Evolutionary conservation across 2,888 invertebrate genomes (phyloP).

Genomic region (Nomada fabriciana): DNA sequence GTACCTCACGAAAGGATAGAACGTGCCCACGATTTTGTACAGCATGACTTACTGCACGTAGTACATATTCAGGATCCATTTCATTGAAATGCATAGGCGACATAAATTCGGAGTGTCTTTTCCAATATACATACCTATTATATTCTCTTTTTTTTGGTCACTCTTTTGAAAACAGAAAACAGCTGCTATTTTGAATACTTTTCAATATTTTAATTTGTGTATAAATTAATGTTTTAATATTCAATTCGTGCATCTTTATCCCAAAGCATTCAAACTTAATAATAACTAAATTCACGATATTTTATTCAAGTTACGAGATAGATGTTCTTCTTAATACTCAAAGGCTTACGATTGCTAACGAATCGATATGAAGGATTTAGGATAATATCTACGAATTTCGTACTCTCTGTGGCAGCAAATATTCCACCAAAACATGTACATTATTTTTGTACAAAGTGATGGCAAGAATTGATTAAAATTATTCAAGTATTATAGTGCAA

Average conservation of each 20-base stretch:
- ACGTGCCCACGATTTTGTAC: slow-evolving; percentile 32
- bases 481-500: not conserved
- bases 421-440: not conserved
- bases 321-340: no score
- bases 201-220: not conserved
- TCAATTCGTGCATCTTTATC: not conserved
- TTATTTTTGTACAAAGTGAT: not conserved
- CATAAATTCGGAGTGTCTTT: not conserved
- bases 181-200: not conserved
- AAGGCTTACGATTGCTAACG: no score
- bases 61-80: not conserved
- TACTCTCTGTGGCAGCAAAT: not conserved
- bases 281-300: not conserved
- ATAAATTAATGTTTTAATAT: not conserved
- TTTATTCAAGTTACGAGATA: no score
- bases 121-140: not conserved
- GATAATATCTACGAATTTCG: not conserved
- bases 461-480: not conserved
- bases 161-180: not conserved
- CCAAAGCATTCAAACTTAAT: not conserved
- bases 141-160: no score
- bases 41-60: slow-evolving; percentile 5
- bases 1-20: slow-evolving; percentile 27
- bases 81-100: not conserved
- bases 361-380: not conserved